Conservation (phyloP, 1,140 invertebrate species). For the Eueides isabella region DNA sequence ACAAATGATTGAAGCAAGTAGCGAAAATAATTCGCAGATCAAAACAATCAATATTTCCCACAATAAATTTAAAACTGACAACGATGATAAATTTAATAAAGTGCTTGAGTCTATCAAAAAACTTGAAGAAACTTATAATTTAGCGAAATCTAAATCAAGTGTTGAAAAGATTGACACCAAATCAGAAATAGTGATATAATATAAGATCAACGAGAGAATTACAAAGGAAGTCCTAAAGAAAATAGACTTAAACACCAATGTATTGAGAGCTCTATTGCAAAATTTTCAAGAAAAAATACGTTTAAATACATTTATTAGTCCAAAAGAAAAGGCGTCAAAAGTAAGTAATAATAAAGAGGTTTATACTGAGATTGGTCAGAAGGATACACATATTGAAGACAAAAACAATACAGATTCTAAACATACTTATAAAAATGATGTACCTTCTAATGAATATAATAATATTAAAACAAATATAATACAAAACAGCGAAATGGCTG, state of each 20-base stretch:
- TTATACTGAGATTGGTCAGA: neutral
- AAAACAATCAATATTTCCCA: slow-evolving; percentile 15
- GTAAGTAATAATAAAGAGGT: neutral
- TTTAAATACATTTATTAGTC: slow-evolving; percentile 6
- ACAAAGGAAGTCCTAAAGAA: slow-evolving; percentile 32
- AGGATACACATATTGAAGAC: neutral
- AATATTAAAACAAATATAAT: slow-evolving; percentile 26
- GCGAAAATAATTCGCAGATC: slow-evolving; percentile 15
- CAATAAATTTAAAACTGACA: neutral
- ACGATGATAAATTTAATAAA: slow-evolving; percentile 26
- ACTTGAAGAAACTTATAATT: slow-evolving; percentile 22
- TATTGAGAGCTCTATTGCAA: slow-evolving; percentile 28
- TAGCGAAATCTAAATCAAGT: neutral
- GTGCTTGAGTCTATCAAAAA: slow-evolving; percentile 22
- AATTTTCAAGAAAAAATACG: slow-evolving; percentile 28
- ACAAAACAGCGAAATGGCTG: slow-evolving; percentile 14
- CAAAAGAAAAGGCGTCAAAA: neutral
- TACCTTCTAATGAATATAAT: slow-evolving; percentile 18
- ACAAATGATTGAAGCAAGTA: slow-evolving; percentile 25
- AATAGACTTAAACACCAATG: slow-evolving; percentile 32
- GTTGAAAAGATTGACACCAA: slow-evolving; percentile 11
- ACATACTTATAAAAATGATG: slow-evolving; percentile 24
- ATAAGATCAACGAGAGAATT: slow-evolving; percentile 31
- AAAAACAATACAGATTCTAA: slow-evolving; percentile 26
- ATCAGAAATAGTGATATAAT: slow-evolving; percentile 26